These are phyloP conservation scores for Urocynchramus pylzowi DNA, from an alignment of 2,113 vertebrate species.

Conservation along the genomic window DNA sequence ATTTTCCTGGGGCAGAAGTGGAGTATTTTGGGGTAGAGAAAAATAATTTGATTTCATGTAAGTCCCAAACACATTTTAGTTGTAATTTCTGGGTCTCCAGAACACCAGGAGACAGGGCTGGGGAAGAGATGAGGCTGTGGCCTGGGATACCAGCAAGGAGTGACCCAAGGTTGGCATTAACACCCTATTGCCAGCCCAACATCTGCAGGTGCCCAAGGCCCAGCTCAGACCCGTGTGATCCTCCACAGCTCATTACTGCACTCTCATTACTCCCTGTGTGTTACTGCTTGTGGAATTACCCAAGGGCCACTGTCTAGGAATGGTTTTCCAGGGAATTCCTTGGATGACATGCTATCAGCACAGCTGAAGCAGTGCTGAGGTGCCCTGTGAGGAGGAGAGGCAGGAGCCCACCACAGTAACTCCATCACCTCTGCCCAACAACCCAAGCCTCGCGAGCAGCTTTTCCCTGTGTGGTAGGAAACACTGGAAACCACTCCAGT, in stretches of 20 bases:
- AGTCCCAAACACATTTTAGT: neutral
- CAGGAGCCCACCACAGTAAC: neutral
- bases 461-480: neutral
- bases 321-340: constrained; percentile 7
- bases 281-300: neutral
- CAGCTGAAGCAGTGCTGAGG: neutral
- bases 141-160: neutral
- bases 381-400: neutral
- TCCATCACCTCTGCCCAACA: neutral
- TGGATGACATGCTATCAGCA: neutral
- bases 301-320: neutral
- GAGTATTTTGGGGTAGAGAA: neutral
- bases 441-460: accelerated
- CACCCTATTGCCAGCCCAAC: neutral
- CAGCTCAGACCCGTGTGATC: neutral
- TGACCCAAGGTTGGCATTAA: neutral
- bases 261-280: neutral
- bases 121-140: neutral
- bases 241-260: neutral
- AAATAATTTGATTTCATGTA: accelerated
- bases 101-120: neutral
- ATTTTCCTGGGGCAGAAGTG: neutral
- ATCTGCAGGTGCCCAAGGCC: neutral
- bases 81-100: neutral
- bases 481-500: neutral